Percentiles rank a stretch among this genome's conserved stretches.
These are phyloP conservation scores for Stenchaetothrips biformis DNA, from an alignment of 2,888 invertebrate genomes.

Conservation along the genomic window DNA sequence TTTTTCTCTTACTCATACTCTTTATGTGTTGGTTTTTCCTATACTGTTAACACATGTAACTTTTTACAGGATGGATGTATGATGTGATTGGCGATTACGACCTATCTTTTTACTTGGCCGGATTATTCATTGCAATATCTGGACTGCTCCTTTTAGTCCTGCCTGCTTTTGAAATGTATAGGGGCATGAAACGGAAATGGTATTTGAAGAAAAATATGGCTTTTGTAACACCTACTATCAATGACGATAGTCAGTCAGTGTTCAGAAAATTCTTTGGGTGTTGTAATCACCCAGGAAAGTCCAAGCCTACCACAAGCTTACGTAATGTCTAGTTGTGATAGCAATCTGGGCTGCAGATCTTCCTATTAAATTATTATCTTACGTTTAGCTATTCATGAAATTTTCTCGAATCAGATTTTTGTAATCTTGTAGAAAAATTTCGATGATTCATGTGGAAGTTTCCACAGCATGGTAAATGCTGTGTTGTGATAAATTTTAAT, in stretches of 20 bases:
- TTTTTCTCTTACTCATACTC: conserved; percentile 32
- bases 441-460: not conserved
- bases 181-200: conserved; percentile 36
- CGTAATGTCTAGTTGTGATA: not conserved
- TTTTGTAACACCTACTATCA: not conserved
- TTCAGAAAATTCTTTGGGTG: not conserved
- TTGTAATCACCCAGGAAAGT: not conserved
- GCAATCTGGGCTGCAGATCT: not conserved
- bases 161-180: conserved; percentile 42
- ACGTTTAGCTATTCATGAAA: not conserved
- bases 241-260: not conserved
- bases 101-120: conserved; percentile 74
- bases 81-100: conserved; percentile 73
- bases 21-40: not conserved
- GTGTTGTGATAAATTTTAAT: conserved; percentile 5
- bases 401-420: not conserved
- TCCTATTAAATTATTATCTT: conserved; percentile 4
- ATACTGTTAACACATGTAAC: not conserved
- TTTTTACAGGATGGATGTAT: conserved; percentile 68
- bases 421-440: not conserved
- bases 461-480: not conserved
- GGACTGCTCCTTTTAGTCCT: conserved; percentile 58
- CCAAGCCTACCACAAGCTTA: not conserved
- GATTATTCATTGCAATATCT: conserved; percentile 71
- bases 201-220: conserved; percentile 4